Conservation (phyloP, 2,888 invertebrate species). For the Drosophila buzzatii region DNA sequence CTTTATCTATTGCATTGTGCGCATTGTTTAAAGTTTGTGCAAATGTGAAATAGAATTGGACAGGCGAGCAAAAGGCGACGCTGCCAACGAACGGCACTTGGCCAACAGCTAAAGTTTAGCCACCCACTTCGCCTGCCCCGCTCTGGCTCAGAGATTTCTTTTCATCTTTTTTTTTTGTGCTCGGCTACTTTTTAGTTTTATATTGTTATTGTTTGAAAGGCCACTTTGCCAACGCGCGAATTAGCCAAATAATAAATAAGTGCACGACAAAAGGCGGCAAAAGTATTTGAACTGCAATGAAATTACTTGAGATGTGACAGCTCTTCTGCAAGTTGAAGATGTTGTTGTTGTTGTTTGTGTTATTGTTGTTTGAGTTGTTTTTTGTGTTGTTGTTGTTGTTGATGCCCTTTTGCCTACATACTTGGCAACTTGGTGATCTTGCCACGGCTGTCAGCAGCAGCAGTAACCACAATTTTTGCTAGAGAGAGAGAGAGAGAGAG, state of each 20-base stretch:
- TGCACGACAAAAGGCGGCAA: constrained; percentile 73
- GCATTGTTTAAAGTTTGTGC: constrained; percentile 76
- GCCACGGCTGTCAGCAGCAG: constrained; percentile 37
- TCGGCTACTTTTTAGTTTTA: constrained; percentile 50
- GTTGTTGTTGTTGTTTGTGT: neutral
- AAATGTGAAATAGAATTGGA: constrained; percentile 77
- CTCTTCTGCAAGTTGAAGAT: neutral
- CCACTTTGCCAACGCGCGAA: constrained; percentile 82
- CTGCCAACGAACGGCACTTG: constrained; percentile 23
- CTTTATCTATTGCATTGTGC: constrained; percentile 50
- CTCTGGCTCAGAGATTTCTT: neutral
- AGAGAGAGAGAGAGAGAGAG: no score
- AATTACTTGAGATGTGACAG: constrained; percentile 63
- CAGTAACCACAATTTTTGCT: constrained; percentile 19
- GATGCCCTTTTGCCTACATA: constrained; percentile 49
- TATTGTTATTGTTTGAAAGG: constrained; percentile 80
- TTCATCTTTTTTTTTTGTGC: neutral
- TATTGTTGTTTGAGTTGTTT: neutral
- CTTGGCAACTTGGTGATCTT: constrained; percentile 44
- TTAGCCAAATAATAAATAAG: constrained; percentile 84
- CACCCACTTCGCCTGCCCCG: neutral
- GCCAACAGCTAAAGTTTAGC: constrained; percentile 35
- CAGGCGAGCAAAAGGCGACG: constrained; percentile 43
- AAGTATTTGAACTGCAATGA: constrained; percentile 77
- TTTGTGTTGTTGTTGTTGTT: neutral